Base-by-base conservation (phyloP, 2,888 invertebrate species). In the Mesoligia furuncula region DNA sequence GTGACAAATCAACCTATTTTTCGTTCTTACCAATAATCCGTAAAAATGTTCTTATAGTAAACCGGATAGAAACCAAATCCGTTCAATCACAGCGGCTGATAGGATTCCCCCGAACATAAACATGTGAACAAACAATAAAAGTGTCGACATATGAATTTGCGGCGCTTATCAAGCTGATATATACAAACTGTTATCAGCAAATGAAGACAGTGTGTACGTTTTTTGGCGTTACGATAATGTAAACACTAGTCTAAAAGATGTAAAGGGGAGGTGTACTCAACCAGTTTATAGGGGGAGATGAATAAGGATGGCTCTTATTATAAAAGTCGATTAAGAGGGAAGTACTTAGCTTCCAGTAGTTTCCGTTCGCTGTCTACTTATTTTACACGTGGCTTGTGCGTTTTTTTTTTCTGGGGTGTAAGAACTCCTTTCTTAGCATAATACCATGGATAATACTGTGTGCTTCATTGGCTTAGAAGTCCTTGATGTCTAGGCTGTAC, bases 111-210 rank as follows among this genome's bases (percentile, higher is more conserved):
- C 39, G 57, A 31, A 77, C 20, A 65, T 62, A 77, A 85, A 65
- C 77, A 85, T 70, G 67, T 75, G 83, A 62, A 68, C 83, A 75
- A 78, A 79, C 75, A 85, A 71, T 27, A 73, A 67, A 78, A 85
- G 27, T 71, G 75, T 69, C 57, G 84, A 68, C 61, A 69, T 72
- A 73, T 24, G 72, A 74, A 85, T 81, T 74, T 57, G 85, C 57
- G 31, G 20, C 48, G 54, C 73, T 84, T 81, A 85, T 81, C 85
- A 36, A 2, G 54, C 64, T 66, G 81, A 77, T 84, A 80, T n/a
- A n/a, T 59, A 67, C 61, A 64, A 45, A 27, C 62, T 39, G 65
- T 85, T 85, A 84, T 84, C 84, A 85, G 79, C 68, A 73, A 68
- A 66, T 79, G 73, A 81, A 85, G 81, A 83, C 77, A 65, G 45